Evolutionary conservation across 2,113 vertebrate genomes (phyloP).

Genomic region (Salvelinus fontinalis): DNA sequence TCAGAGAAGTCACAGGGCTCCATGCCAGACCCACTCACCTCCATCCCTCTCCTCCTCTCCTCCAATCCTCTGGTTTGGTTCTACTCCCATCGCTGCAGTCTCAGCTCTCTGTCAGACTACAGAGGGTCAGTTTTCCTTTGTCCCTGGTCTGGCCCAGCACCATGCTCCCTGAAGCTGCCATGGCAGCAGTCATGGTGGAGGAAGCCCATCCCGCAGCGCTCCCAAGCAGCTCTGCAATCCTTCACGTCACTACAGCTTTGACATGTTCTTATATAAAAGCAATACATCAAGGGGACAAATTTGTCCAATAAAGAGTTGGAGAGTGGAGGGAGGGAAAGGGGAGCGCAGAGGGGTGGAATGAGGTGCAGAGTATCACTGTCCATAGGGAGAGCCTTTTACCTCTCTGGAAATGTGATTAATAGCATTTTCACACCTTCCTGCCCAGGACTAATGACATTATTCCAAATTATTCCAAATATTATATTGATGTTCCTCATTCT

Average conservation of each 20-base stretch:
- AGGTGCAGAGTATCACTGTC: not conserved
- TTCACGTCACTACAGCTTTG: conserved; percentile 71
- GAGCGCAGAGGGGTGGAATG: not conserved
- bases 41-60: conserved; percentile 12
- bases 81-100: not conserved
- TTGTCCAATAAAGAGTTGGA: conserved; percentile 53
- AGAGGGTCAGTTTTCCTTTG: conserved; percentile 54
- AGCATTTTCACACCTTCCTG: too few relatives aligned
- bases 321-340: conserved; percentile 46
- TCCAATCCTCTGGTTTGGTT: conserved; percentile 1
- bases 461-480: too few relatives aligned
- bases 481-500: too few relatives aligned
- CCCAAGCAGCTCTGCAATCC: conserved; percentile 65
- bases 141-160: conserved; percentile 33
- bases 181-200: conserved; percentile 50
- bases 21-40: conserved; percentile 14
- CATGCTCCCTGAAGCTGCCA: conserved; percentile 43
- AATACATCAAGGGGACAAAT: conserved; percentile 71
- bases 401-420: too few relatives aligned
- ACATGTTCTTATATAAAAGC: conserved; percentile 73
- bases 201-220: conserved; percentile 61
- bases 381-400: not conserved
- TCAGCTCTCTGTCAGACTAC: conserved; percentile 41
- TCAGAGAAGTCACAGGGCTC: conserved; percentile 43
- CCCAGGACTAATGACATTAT: too few relatives aligned